phyloP scores from a whole-genome alignment of 2,888 invertebrate species.

The Eulithis prunata region DNA sequence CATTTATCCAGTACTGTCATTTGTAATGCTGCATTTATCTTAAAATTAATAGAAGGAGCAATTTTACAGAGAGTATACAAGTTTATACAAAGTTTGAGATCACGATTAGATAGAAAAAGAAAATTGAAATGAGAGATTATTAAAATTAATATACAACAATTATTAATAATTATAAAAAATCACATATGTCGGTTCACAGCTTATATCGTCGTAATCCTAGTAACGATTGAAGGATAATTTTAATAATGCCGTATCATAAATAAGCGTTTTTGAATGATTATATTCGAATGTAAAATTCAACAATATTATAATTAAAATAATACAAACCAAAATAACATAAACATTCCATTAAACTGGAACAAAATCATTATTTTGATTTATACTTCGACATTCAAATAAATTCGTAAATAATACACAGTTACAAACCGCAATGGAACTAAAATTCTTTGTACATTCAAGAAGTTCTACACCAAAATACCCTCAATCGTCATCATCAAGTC shows the following conservation, averaged over 20 bases:
- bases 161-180: constrained; percentile 46
- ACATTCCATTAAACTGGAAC: constrained; percentile 4
- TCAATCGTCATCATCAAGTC: constrained; percentile 41
- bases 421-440: no score
- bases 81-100: constrained; percentile 59
- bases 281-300: constrained; percentile 14
- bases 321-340: neutral
- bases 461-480: constrained; percentile 41
- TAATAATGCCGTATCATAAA: constrained; percentile 37
- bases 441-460: constrained; percentile 26
- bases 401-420: neutral
- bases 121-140: constrained; percentile 25
- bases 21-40: constrained; percentile 60
- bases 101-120: constrained; percentile 47
- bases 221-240: constrained; percentile 47
- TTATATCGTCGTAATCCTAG: constrained; percentile 45
- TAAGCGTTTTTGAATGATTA: constrained; percentile 36
- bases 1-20: constrained; percentile 71
- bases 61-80: constrained; percentile 31
- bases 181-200: constrained; percentile 57
- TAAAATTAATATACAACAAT: constrained; percentile 42
- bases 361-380: constrained; percentile 6
- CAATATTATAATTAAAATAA: neutral
- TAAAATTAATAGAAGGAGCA: constrained; percentile 36
- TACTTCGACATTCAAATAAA: neutral